phyloP scores from a whole-genome alignment of 2,113 vertebrate species.

The Acanthisitta chloris region DNA sequence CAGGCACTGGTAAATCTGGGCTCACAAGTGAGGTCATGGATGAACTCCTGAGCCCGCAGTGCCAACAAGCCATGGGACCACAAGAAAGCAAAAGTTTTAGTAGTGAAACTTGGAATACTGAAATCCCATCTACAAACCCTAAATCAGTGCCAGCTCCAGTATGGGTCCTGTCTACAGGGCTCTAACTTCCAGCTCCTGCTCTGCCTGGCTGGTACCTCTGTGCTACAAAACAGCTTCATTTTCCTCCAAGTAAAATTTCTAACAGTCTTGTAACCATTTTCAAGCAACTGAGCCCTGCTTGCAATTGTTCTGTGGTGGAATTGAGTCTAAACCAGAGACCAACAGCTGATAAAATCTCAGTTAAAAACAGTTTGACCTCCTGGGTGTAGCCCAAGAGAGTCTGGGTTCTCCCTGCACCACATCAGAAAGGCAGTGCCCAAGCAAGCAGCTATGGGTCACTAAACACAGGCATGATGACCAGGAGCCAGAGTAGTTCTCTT shows the following conservation, averaged over 20 bases:
- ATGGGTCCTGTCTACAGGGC: not conserved
- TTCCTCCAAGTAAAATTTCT: not conserved
- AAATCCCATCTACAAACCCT: not conserved
- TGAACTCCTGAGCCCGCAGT: not conserved
- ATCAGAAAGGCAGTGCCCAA: not conserved
- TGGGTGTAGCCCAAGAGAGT: not conserved
- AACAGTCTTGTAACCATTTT: not conserved
- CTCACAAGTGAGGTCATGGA: not conserved
- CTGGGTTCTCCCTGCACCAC: not conserved
- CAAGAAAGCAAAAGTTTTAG: not conserved
- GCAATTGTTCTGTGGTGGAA: not conserved
- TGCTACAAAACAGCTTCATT: not conserved
- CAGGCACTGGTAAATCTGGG: rapidly evolving
- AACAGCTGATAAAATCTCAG: not conserved
- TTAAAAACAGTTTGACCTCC: not conserved
- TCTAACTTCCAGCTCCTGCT: not conserved
- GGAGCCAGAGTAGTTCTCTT: not conserved
- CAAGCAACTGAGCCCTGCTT: not conserved
- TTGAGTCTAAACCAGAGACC: not conserved
- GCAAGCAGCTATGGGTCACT: not conserved
- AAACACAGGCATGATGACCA: not conserved
- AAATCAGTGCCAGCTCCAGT: not conserved
- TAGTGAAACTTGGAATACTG: not conserved
- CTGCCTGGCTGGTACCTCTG: not conserved
- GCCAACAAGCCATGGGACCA: not conserved